Base-by-base conservation (phyloP, 1,140 invertebrate genomes). In the Antheraea pernyi region DNA sequence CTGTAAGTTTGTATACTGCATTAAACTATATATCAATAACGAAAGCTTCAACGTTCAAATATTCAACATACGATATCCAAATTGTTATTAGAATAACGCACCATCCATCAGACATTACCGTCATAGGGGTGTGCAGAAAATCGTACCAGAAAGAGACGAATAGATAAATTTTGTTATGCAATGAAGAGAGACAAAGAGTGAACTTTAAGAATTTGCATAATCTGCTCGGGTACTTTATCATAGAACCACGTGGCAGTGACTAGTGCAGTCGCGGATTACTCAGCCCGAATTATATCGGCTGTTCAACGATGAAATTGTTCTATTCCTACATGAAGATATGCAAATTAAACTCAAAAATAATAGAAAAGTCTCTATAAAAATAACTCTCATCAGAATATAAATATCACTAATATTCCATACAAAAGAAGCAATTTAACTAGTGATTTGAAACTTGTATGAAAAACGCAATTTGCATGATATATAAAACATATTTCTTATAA, bases 161-260 rank as follows among this genome's bases (percentile, higher is more conserved):
- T 19, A 60, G 5, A 68, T 60, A 61, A 64, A 30, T 36, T 64
- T 68, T 67, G 36, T 48, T 37, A 68, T 68, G 39, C 30, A 19
- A 60, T 64, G n/a, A 80, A 89, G 80, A 74, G 75, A 76, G 81
- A 86, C 53, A 73, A n/a, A 69, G 68, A 74, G 79, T 81, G 76
- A 89, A 86, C 85, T 91, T 90, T 74, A 81, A 86, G 82, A 88
- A 91, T 91, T 91, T 91, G 87, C 89, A 91, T 91, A 91, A 91
- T 90, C 89, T 91, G 85, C 78, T 81, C 70, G 85, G 81, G 89
- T 80, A 91, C 88, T 91, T 91, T 91, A 91, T 91, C 89, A 91
- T 90, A 83, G 86, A 84, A 91, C 86, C 89, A 91, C 89, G 89
- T 91, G 89, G 84, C 85, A 85, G 85, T 91, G 89, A 91, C 89